These are phyloP conservation scores for Drosophila insularis DNA, from an alignment of 1,140 invertebrate genomes.

Conservation along the genomic window DNA sequence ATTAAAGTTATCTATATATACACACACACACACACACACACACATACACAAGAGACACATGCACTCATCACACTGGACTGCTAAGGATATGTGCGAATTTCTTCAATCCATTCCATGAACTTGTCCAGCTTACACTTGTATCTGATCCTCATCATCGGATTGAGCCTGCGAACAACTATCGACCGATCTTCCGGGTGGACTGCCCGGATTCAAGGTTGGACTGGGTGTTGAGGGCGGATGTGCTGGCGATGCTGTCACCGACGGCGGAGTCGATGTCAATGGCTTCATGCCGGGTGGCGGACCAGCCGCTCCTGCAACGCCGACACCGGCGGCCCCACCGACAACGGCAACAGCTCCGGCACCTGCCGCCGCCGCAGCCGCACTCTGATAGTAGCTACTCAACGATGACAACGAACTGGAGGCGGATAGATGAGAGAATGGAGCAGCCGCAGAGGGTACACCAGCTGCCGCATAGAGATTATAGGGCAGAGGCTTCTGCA, in stretches of 20 bases:
- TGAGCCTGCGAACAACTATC: constrained; percentile 76
- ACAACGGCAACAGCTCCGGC: background rate
- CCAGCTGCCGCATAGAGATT: constrained; percentile 83
- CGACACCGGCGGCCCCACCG: background rate
- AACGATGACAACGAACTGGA: constrained; percentile 81
- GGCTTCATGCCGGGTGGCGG: constrained; percentile 11
- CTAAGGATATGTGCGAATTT: background rate
- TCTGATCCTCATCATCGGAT: constrained; percentile 81
- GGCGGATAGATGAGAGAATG: constrained; percentile 80
- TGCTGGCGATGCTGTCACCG: constrained; percentile 35
- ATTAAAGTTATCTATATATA: constrained; percentile 27
- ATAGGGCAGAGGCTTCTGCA: constrained; percentile 95
- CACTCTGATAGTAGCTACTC: constrained; percentile 81
- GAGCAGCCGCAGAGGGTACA: constrained; percentile 66
- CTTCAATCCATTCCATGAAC: background rate
- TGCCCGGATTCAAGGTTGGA: constrained; percentile 80
- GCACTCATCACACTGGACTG: background rate
- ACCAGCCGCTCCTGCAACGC: constrained; percentile 7
- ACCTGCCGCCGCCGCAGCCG: constrained; percentile 48
- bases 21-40: constrained; percentile 16
- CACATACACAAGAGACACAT: background rate
- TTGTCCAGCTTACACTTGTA: constrained; percentile 62
- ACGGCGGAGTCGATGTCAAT: constrained; percentile 18
- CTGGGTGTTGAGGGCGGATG: constrained; percentile 76
- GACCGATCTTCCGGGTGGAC: constrained; percentile 78